Evolutionary conservation across 2,888 invertebrate species (phyloP), one percentile per base, ranked within the genome.

Genomic region (Trissolcus brochymenae): DNA sequence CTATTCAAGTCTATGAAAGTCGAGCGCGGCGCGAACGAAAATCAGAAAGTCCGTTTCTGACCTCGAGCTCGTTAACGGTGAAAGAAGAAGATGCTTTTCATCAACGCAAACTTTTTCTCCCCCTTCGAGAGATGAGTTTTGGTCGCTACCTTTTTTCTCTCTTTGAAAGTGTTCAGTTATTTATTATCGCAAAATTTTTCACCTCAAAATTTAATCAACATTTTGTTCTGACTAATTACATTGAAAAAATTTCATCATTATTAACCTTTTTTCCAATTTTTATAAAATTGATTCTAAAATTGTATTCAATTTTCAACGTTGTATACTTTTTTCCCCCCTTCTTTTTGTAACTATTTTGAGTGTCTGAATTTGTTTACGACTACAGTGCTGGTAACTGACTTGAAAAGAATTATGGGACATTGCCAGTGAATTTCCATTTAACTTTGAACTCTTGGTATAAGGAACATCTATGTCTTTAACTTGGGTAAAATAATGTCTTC

Each of bases 1-100:
- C 81, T 79, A 81, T 80, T 79, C 73, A 80, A 79, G 79, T 66
- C 72, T 72, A 77, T 67, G 79, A 64, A 74, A 70, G 71, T 60
- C 53, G 54, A 56, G 17, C n/a, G 73, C 72, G 78, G 57, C 67
- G 71, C 56, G 61, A 67, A 71, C 54, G 62, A 72, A 68, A 57
- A 67, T 67, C 50, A 60, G 49, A 54, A 53, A 60, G 54, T 65
- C 54, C 56, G 67, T 57, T 55, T 66, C 25, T 66, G 66, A 60
- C 66, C 66, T 54, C 66, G 53, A 35, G 70, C 55, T 76, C 62
- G 70, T 76, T 71, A 71, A 50, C 59, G 67, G 57, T 57, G 64
- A 68, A 73, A 77, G 72, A 73, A 77, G 72, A 46, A 61, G 57
- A 71, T 71, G 71, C 51, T 62, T 70, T 71, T 66, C 40, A 59